Evolutionary conservation across 1,140 invertebrate genomes (phyloP), one percentile per base, ranked within the genome.

Genomic region (Drosophila kikkawai): DNA sequence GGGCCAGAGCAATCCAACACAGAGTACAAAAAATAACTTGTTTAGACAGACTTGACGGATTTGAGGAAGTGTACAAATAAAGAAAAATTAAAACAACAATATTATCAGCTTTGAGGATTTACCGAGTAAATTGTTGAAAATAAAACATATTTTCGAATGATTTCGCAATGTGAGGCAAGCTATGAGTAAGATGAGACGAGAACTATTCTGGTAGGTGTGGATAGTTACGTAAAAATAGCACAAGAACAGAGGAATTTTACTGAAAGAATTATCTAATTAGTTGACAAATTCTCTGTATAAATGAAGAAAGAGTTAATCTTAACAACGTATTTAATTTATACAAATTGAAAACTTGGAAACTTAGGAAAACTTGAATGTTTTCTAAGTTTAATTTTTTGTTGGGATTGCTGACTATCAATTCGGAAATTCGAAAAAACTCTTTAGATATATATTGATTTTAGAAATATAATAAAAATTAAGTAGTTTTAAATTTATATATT

Each of bases 61-160:
- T 84, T 80, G 71, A 77, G 68, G 57, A 87, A 83, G 64, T 83
- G 68, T 58, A 80, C 80, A 87, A 87, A 87, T 88, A 87, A 50
- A 36, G 47, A 58, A 41, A 71, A 87, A 78, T 83, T 78, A 71
- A 47, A 67, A 48, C 73, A 83, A 77, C 81, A 80, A 66, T 73
- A 57, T 80, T 79, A 80, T 86, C 79, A 75, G 61, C 41, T 64
- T 42, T 51, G 36, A 51, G 68, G 82, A 80, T 87, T 75, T 29
- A 69, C 60, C 55, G 26, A 70, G 76, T 77, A 80, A 87, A 83
- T 88, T 80, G 48, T 67, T 60, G 69, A 70, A 77, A 64, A 66
- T 51, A 61, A 58, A 59, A 58, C 29, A 64, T 57, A 34, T 42
- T 67, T 67, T 56, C 7, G 17, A 22, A 60, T 34, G 53, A 82